A percentile compares a stretch with the other conserved stretches of the same genome.
phyloP scores from a whole-genome alignment of 2,797 vertebrate genomes.

The Hipposideros larvatus region DNA sequence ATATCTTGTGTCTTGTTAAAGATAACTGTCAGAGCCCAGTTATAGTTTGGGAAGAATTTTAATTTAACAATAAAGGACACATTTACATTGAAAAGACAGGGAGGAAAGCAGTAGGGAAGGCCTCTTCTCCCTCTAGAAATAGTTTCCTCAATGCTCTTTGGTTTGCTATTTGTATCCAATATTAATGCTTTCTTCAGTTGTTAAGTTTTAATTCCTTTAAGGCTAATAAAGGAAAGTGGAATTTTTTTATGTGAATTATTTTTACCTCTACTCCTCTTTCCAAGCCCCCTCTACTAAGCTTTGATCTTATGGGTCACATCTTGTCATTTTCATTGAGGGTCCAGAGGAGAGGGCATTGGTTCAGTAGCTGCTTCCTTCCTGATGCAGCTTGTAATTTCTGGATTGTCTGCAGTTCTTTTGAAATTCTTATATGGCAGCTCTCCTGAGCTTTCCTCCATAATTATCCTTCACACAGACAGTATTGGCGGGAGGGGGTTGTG shows the following conservation, averaged over 20 bases:
- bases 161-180: not conserved
- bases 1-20: not conserved
- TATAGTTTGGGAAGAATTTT: not conserved
- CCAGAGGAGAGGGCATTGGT: not conserved
- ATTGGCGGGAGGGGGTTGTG: not conserved
- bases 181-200: not conserved
- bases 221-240: not conserved
- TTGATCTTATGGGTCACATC: not conserved
- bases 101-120: not conserved
- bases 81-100: not conserved
- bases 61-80: not conserved
- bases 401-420: not conserved
- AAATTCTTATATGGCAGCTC: not conserved
- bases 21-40: not conserved
- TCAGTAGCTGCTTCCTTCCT: slow-evolving; percentile 46
- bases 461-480: not conserved
- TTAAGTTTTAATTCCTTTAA: not conserved
- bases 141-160: not conserved
- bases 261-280: not conserved
- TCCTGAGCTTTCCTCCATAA: not conserved
- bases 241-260: not conserved
- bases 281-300: not conserved
- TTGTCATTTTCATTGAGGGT: slow-evolving; percentile 4
- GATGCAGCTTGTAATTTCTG: not conserved
- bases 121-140: not conserved